Evolutionary conservation across 2,113 vertebrate genomes (phyloP).

Genomic region (Rhadina sibilatrix): DNA sequence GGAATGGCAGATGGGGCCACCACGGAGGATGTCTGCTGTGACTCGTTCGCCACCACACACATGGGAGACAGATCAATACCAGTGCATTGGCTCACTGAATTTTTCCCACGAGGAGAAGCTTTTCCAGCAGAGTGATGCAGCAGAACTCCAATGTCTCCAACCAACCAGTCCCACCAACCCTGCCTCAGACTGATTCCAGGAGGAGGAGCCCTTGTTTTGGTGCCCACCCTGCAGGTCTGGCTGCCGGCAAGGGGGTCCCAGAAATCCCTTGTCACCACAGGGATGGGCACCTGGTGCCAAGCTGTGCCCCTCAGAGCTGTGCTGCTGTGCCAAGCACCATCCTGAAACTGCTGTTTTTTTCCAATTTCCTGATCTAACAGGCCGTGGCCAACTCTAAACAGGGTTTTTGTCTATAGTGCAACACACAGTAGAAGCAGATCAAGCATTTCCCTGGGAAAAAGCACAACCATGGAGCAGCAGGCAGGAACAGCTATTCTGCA

Average conservation of each 20-base stretch:
- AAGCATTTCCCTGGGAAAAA: background rate
- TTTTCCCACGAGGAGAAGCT: background rate
- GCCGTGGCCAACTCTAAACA: background rate
- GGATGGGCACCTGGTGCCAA: background rate
- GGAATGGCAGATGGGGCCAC: background rate
- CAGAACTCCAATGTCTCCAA: background rate
- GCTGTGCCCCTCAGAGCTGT: rapidly evolving
- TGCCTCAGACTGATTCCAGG: background rate
- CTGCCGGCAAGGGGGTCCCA: too few species aligned
- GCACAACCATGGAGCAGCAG: background rate
- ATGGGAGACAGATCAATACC: background rate
- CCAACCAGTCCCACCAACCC: background rate
- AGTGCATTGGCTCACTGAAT: background rate
- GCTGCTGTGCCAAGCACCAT: background rate
- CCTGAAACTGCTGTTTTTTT: background rate
- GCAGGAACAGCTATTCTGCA: background rate
- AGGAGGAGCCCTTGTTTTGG: background rate
- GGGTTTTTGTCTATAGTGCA: background rate
- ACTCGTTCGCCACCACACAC: background rate
- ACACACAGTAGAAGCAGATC: background rate
- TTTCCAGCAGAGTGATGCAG: background rate
- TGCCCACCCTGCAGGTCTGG: background rate
- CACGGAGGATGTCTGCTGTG: background rate
- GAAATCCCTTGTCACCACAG: rapidly evolving
- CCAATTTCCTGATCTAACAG: background rate